These are phyloP conservation scores for Koerneria pararmatus DNA, from an alignment of 2,888 invertebrate species.

Conservation along the genomic window DNA sequence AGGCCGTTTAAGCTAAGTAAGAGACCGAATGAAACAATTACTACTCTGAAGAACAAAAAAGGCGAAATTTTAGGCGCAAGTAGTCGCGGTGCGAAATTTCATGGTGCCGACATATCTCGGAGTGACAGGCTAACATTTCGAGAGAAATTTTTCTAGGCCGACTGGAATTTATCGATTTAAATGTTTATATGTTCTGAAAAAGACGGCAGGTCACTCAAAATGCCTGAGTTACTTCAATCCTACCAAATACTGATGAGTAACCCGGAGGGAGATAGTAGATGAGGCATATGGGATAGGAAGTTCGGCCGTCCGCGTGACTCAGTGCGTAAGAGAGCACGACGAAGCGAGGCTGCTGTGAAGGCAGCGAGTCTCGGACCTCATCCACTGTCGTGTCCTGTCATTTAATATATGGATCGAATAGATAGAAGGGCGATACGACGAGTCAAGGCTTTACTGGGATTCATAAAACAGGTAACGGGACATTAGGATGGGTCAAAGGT, in stretches of 20 bases:
- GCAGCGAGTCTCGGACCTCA: slow-evolving; percentile 77
- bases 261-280: slow-evolving; percentile 87
- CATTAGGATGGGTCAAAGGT: background rate
- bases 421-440: background rate
- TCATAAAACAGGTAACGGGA: background rate
- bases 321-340: slow-evolving; percentile 80
- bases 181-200: background rate
- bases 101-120: too few relatives aligned
- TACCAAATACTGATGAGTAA: slow-evolving; percentile 32
- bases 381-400: slow-evolving; percentile 73
- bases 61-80: too few relatives aligned
- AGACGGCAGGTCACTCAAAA: slow-evolving; percentile 1
- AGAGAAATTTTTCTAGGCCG: too few relatives aligned
- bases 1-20: too few relatives aligned
- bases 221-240: background rate
- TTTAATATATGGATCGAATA: background rate
- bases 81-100: too few relatives aligned
- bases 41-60: too few relatives aligned
- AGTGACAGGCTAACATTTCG: too few relatives aligned
- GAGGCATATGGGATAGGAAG: slow-evolving; percentile 84
- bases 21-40: too few relatives aligned
- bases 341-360: slow-evolving; percentile 78
- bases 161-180: too few relatives aligned
- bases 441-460: background rate
- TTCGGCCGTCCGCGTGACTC: slow-evolving; percentile 78